Percentiles rank a stretch among this genome's conserved stretches.
Evolutionary conservation across 2,113 vertebrate genomes (phyloP).

Genomic region (Colistium nudipinnis): DNA sequence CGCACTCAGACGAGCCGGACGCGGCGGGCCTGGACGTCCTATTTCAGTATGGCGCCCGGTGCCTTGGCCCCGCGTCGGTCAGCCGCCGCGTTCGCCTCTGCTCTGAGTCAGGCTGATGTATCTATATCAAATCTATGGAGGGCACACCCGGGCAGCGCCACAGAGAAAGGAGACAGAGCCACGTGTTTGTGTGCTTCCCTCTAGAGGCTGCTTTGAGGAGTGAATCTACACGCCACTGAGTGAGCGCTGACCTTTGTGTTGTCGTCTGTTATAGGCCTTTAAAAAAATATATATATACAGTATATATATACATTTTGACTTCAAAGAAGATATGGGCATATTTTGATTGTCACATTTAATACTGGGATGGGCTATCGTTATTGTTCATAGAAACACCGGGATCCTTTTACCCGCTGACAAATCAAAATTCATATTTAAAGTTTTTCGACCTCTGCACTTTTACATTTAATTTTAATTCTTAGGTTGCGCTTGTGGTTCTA

Average conservation of each 20-base stretch:
- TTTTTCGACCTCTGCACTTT: no score
- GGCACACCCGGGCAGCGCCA: constrained; percentile 1
- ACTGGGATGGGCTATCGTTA: background rate
- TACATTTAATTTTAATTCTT: no score
- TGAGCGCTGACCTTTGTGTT: background rate
- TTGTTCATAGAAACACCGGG: background rate
- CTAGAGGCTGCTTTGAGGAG: constrained; percentile 54
- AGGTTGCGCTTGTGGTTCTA: no score
- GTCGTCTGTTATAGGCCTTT: no score
- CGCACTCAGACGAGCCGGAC: constrained; percentile 52
- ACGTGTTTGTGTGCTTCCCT: constrained; percentile 55
- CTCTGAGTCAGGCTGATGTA: constrained; percentile 24
- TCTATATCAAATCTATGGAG: background rate
- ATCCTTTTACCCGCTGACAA: no score
- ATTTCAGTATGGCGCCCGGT: constrained; percentile 23
- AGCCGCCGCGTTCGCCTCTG: constrained; percentile 33
- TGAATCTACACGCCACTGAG: background rate
- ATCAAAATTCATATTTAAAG: no score
- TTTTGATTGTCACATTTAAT: background rate
- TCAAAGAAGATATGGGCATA: no score
- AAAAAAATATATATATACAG: background rate
- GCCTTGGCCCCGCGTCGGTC: constrained; percentile 15
- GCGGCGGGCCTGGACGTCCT: constrained; percentile 30
- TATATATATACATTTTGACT: background rate
- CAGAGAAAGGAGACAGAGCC: background rate